A percentile compares a stretch with the other conserved stretches of the same genome.
These are phyloP conservation scores for Chloromyia formosa DNA, from an alignment of 2,888 invertebrate genomes.

Conservation along the genomic window DNA sequence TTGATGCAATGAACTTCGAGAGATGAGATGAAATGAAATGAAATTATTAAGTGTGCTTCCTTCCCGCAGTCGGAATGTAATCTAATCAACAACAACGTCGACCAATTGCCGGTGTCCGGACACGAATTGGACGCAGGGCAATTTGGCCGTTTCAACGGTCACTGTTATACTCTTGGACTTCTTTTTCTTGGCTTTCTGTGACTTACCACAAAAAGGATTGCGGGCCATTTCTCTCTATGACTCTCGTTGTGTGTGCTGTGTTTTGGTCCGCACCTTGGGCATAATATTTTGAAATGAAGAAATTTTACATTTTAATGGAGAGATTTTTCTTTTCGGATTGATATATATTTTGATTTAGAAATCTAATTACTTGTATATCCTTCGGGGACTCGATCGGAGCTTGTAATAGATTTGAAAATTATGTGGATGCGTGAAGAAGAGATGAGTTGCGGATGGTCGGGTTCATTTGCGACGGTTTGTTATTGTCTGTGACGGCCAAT, in stretches of 20 bases:
- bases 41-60: conserved; percentile 43
- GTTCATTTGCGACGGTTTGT: no score
- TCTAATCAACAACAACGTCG: conserved; percentile 37
- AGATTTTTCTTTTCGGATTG: conserved; percentile 34
- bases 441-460: no score
- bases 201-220: conserved; percentile 32
- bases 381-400: neutral
- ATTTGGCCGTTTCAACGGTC: neutral
- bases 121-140: conserved; percentile 11
- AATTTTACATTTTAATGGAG: conserved; percentile 39
- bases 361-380: conserved; percentile 26
- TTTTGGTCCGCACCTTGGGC: conserved; percentile 14
- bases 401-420: conserved; percentile 6
- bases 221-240: conserved; percentile 16
- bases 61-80: conserved; percentile 31
- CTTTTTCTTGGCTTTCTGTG: conserved; percentile 1
- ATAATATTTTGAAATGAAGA: conserved; percentile 36
- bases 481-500: no score
- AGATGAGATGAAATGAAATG: conserved; percentile 38
- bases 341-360: conserved; percentile 39
- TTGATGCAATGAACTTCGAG: conserved; percentile 10
- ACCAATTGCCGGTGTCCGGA: conserved; percentile 26
- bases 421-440: no score
- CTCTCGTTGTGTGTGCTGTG: neutral
- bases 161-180: neutral